Base-by-base conservation (phyloP, 2,113 vertebrate species). In the Natator depressus region DNA sequence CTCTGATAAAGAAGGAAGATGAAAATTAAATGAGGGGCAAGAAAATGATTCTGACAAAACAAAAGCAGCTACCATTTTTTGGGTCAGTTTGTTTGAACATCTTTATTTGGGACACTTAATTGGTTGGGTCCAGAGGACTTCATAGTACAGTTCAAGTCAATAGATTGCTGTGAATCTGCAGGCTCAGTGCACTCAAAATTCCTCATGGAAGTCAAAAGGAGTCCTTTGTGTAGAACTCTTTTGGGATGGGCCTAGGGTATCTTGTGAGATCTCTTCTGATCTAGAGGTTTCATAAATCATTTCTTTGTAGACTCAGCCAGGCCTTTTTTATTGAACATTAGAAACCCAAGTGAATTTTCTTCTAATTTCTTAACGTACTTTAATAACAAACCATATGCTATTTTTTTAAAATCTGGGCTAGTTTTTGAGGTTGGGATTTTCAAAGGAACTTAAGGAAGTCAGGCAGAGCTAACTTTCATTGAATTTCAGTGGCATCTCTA, bases 31-130 rank as follows among this genome's bases (percentile, higher is more conserved):
- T 80, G n/a, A 82, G 69, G 14, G 76, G 69, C 51, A 92, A 72
- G 80, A 84, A 95, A 94, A 94, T 47, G 35, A 10, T 72, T 38
- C 65, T 72, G 65, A 72, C n/a, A 38, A 69, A n/a, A n/a, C 62
- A 19, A 22, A 69, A 69, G n/a, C 17, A 69, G 10, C n/a, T 72
- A 38, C n/a, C 65, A 22, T 72, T 72, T 69, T 62, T 2, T 7
- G n/a, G 19, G n/a, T 86, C 62, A 82, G 84, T 93, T 91, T 92
- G 88, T 75, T 53, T 89, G 87, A 42, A 88, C 9, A 4, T 83
- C 46, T 53, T 95, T 88, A 92, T 81, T 95, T 27, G 79, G 42
- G 11, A 81, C 50, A 65, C 25, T 91, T 94, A 76, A 93, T 89
- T 92, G 55, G 10, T 81, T 84, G 16, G 84, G n/a, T 62, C 55